Evolutionary conservation across 2,888 invertebrate species (phyloP).

Genomic region (Stegana nigrithorax): DNA sequence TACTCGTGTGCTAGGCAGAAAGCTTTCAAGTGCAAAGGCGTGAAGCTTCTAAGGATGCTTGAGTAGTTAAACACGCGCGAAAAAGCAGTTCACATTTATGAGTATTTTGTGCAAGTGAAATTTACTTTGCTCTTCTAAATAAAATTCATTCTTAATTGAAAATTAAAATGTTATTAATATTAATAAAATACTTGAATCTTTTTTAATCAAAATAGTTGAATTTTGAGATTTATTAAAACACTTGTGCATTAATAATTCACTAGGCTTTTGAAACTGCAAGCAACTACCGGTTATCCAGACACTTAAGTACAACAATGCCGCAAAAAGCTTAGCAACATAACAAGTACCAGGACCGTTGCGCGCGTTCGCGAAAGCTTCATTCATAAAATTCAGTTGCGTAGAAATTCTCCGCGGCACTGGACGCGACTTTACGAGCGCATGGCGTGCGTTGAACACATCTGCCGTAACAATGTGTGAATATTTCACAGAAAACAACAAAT

Average conservation of each 20-base stretch:
- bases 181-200: too few relatives aligned
- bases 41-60: constrained; percentile 2
- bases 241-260: neutral
- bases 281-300: neutral
- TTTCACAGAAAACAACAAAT: neutral
- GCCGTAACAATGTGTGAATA: neutral
- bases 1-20: too few relatives aligned
- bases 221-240: too few relatives aligned
- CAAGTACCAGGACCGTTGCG: constrained; percentile 4
- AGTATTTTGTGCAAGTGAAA: neutral
- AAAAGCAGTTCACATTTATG: neutral
- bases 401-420: constrained; percentile 49
- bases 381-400: constrained; percentile 47
- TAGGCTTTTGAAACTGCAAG: neutral
- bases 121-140: neutral
- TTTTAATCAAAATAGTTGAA: too few relatives aligned
- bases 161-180: too few relatives aligned
- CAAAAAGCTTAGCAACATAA: neutral
- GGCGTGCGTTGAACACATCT: neutral
- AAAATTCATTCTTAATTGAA: neutral
- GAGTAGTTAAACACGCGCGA: neutral
- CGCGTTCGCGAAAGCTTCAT: constrained; percentile 39
- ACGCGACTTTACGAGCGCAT: constrained; percentile 22
- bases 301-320: neutral
- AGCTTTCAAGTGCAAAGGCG: constrained; percentile 11